Base-by-base conservation (phyloP, 2,888 invertebrate species). In the Malacosoma neustria region DNA sequence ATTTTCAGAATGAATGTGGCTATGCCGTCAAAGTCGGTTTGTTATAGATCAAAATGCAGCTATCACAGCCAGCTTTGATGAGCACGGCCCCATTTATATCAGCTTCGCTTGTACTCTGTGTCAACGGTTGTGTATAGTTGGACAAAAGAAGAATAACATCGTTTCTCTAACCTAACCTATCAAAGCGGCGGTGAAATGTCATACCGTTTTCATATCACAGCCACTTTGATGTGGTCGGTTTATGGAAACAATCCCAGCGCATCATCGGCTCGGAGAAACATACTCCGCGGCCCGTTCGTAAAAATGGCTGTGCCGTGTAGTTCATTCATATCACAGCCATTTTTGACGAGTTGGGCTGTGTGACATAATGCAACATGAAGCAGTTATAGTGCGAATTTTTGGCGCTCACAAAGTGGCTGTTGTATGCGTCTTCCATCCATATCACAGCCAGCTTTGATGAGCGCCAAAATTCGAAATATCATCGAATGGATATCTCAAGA, bases 371-470 rank as follows among this genome's bases (percentile, higher is more conserved):
- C 43, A 35, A 32, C 12, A 14, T 11, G 29, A 4, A 34, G 33
- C 29, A 14, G 33, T 22, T 5, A 32, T 46, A 62, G 9, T 14
- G 14, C 30, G 40, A 39, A 37, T 46, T 42, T 37, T 84, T 87
- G 86, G 81, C 89, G 86, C 94, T 94, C 94, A 90, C 95, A 93
- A 95, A 93, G 92, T 94, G 94, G 93, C 87, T 94, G 95, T 94
- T 87, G 89, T 92, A 89, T 95, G 94, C 89, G 75, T 74, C 63
- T 13, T 9, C 70, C 61, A 57, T 71, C 64, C 94, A 94, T 95
- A 96, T 96, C 95, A 95, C 96, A 96, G 96, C 95, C 95, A 96
- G 96, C 96, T 96, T 97, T 96, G 95, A 95, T 95, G 95, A 96
- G 95, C 95, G 93, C 43, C 43, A 57, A 49, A 58, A 22, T 3